phyloP scores from a whole-genome alignment of 2,797 vertebrate species.

The Chrysocyon brachyurus region DNA sequence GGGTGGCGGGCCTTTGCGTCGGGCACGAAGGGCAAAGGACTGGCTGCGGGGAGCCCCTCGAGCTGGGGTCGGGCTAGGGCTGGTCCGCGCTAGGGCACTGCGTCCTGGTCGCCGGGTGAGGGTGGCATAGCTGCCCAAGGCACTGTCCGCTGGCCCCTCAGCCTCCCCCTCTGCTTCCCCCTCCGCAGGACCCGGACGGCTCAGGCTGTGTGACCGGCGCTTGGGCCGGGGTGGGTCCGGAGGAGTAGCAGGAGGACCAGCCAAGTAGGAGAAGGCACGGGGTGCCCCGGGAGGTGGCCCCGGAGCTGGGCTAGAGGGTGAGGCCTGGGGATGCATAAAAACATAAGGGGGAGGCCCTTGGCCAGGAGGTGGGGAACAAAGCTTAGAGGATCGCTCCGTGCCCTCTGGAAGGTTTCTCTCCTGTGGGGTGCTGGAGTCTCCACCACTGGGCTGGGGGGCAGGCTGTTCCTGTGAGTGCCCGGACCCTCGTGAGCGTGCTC shows the following conservation, averaged over 20 bases:
- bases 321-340: conserved; percentile 90
- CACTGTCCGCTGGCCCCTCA: conserved; percentile 86
- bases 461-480: conserved; percentile 93
- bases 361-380: conserved; percentile 89
- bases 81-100: conserved; percentile 86
- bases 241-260: conserved; percentile 21
- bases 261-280: conserved; percentile 80
- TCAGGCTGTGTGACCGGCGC: conserved; percentile 93
- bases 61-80: conserved; percentile 80
- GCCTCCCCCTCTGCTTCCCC: conserved; percentile 95
- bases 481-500: conserved; percentile 93
- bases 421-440: conserved; percentile 87
- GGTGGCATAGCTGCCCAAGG: conserved; percentile 94
- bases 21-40: conserved; percentile 95
- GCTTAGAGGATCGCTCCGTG: conserved; percentile 89
- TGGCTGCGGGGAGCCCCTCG: conserved; percentile 94
- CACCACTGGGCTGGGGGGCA: conserved; percentile 55
- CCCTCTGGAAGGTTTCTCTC: conserved; percentile 96
- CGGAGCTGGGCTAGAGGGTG: conserved; percentile 75
- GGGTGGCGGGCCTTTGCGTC: conserved; percentile 94
- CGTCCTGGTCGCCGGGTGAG: conserved; percentile 93
- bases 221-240: conserved; percentile 87
- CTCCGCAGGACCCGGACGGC: conserved; percentile 93
- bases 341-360: conserved; percentile 88
- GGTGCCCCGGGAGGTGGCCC: conserved; percentile 77